Evolutionary conservation across 2,113 vertebrate genomes (phyloP).

Genomic region (Apteryx mantelli): DNA sequence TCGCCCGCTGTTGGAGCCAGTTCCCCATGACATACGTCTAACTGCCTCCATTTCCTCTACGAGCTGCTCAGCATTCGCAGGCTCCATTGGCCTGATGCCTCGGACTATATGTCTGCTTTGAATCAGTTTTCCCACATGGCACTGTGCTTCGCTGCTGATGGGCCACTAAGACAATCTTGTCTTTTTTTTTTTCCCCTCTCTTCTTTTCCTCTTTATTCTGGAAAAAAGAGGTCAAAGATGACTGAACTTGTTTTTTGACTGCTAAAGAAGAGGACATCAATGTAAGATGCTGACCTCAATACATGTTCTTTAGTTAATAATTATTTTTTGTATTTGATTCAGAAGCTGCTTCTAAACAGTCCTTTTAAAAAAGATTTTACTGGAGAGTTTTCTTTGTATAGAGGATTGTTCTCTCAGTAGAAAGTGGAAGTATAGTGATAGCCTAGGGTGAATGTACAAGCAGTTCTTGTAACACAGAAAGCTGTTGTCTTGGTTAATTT

Average conservation of each 20-base stretch:
- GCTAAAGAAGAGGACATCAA: neutral
- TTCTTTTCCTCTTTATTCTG: neutral
- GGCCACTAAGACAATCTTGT: neutral
- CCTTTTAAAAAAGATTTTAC: neutral
- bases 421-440: neutral
- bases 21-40: neutral
- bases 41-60: neutral
- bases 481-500: constrained; percentile 32
- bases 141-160: neutral
- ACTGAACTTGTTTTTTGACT: neutral
- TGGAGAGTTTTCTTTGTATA: neutral
- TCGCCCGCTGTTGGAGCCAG: neutral
- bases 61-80: neutral
- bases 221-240: neutral
- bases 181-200: neutral
- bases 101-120: accelerated
- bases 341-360: neutral
- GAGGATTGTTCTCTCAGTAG: neutral
- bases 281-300: neutral
- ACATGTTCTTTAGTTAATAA: neutral
- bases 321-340: neutral
- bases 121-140: neutral
- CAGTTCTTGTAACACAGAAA: constrained; percentile 24
- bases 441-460: constrained; percentile 39
- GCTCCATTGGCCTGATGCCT: neutral